A percentile compares a stretch with the other conserved stretches of the same genome.
Conservation (phyloP, 2,113 vertebrate species). For the Chlorodrepanis virens region DNA sequence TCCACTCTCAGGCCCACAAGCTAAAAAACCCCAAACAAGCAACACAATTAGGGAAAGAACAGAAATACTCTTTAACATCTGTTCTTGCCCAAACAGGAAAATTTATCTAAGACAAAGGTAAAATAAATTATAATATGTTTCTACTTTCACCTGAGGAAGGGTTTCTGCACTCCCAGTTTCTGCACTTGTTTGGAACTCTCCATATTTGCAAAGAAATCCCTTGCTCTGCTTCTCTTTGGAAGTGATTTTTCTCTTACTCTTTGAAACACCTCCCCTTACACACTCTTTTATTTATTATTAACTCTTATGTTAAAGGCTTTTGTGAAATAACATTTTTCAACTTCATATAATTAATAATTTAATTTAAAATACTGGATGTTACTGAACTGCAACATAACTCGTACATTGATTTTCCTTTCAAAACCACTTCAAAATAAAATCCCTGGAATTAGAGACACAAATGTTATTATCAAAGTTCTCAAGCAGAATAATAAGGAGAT, state of each 20-base stretch:
- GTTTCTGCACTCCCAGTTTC: background rate
- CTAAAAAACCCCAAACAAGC: background rate
- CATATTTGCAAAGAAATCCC: background rate
- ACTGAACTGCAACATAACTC: background rate
- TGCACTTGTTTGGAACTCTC: background rate
- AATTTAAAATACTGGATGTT: background rate
- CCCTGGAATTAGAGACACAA: background rate
- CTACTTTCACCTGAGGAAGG: background rate
- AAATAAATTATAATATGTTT: background rate
- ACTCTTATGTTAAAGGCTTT: background rate
- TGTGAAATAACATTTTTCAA: background rate
- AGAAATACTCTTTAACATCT: background rate
- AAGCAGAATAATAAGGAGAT: background rate
- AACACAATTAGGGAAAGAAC: background rate
- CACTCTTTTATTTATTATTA: background rate
- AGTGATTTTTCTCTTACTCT: background rate
- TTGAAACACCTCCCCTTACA: background rate
- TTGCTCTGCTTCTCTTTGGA: background rate
- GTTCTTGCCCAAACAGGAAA: background rate
- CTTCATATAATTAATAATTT: background rate
- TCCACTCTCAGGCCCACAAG: background rate
- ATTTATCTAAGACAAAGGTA: background rate
- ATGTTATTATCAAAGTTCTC: background rate
- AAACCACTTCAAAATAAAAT: background rate
- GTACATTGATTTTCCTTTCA: background rate